These are phyloP conservation scores for Tetraodon nigroviridis DNA, from an alignment of 2,113 vertebrate genomes.

Conservation along the genomic window DNA sequence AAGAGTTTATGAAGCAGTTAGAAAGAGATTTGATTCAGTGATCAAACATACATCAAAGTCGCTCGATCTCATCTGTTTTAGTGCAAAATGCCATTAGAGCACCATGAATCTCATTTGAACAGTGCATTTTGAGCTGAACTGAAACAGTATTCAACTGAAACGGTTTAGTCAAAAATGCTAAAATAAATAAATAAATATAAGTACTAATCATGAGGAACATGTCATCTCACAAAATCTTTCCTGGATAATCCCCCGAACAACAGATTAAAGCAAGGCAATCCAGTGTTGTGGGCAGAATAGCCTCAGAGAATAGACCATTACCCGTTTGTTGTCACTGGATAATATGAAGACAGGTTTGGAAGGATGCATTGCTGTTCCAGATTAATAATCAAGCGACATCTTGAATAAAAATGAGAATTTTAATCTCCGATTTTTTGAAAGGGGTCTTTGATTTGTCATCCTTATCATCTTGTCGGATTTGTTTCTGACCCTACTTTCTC, in stretches of 20 bases:
- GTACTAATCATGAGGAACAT: constrained; percentile 48
- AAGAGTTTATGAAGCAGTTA: too few species aligned
- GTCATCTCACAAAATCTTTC: constrained; percentile 55
- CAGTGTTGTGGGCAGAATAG: constrained; percentile 42
- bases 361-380: constrained; percentile 21
- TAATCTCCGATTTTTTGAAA: background rate
- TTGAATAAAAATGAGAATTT: constrained; percentile 27
- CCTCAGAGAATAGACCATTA: constrained; percentile 33
- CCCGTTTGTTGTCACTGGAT: constrained; percentile 41
- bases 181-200: constrained; percentile 7
- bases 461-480: constrained; percentile 20
- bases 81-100: background rate
- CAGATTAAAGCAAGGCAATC: constrained; percentile 63
- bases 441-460: background rate
- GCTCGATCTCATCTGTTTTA: constrained; percentile 37
- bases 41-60: constrained; percentile 21
- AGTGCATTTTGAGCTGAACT: background rate
- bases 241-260: constrained; percentile 61
- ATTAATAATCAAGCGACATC: constrained; percentile 34
- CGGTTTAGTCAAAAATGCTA: constrained; percentile 6
- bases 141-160: constrained; percentile 5
- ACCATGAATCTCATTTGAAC: constrained; percentile 37
- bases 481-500: constrained; percentile 12
- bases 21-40: background rate
- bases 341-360: constrained; percentile 41